phyloP scores from a whole-genome alignment of 2,113 vertebrate species.

The Pelecanus crispus region DNA sequence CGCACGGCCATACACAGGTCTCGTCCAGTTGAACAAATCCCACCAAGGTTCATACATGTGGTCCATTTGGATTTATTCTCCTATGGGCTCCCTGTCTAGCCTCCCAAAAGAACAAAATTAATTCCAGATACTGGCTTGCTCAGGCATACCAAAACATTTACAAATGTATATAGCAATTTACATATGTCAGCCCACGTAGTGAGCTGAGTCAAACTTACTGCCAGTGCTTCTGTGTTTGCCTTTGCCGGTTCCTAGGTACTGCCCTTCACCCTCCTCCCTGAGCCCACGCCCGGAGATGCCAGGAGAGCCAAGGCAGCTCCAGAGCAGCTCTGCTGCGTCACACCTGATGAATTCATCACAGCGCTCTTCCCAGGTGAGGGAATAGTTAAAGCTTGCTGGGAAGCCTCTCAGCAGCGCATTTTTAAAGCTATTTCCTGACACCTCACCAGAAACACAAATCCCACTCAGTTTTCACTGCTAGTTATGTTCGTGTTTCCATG shows the following conservation, averaged over 20 bases:
- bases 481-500: slow-evolving; percentile 43
- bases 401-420: slow-evolving; percentile 39
- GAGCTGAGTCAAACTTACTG: slow-evolving; percentile 18
- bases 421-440: slow-evolving; percentile 49
- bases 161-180: slow-evolving; percentile 42
- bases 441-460: slow-evolving; percentile 59
- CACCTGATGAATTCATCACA: neutral
- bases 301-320: neutral
- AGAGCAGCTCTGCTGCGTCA: slow-evolving; percentile 1
- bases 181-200: slow-evolving; percentile 29
- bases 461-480: slow-evolving; percentile 56
- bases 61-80: neutral
- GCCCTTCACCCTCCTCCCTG: neutral
- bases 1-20: neutral
- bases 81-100: neutral
- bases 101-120: slow-evolving; percentile 48
- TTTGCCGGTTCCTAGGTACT: neutral
- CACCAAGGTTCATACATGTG: neutral
- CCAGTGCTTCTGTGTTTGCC: neutral
- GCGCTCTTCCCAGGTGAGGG: neutral
- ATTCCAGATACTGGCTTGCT: slow-evolving; percentile 31
- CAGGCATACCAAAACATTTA: slow-evolving; percentile 54
- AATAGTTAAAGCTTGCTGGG: slow-evolving; percentile 30
- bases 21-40: neutral
- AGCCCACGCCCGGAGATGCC: neutral